phyloP scores from a whole-genome alignment of 2,888 invertebrate species.

The Crioceris asparagi region DNA sequence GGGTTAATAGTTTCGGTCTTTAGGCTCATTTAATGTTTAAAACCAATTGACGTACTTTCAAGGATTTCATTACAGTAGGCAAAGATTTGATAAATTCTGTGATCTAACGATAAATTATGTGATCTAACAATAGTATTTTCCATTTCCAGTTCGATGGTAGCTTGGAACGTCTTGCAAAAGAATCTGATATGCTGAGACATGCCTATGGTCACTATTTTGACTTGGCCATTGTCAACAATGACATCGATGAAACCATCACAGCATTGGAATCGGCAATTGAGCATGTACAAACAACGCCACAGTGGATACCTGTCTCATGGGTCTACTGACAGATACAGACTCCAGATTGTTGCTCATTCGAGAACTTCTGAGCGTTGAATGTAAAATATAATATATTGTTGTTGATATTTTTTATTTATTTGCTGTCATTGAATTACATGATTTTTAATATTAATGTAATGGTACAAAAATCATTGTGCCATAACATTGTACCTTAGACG shows the following conservation, averaged over 20 bases:
- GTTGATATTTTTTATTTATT: not conserved
- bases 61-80: too few relatives aligned
- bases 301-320: conserved; percentile 98
- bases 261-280: conserved; percentile 86
- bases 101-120: too few relatives aligned
- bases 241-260: conserved; percentile 96
- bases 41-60: too few relatives aligned
- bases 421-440: not conserved
- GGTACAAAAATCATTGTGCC: too few relatives aligned
- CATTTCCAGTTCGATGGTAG: conserved; percentile 90
- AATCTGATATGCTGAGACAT: conserved; percentile 91
- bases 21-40: too few relatives aligned
- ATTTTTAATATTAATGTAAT: too few relatives aligned
- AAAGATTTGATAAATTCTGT: too few relatives aligned
- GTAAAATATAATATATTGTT: too few relatives aligned
- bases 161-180: conserved; percentile 88
- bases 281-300: conserved; percentile 80
- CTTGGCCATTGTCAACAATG: conserved; percentile 95
- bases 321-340: conserved; percentile 70
- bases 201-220: conserved; percentile 99
- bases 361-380: conserved; percentile 27
- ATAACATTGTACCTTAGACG: too few relatives aligned
- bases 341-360: conserved; percentile 29
- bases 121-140: conserved; percentile 10
- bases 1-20: too few relatives aligned